Evolutionary conservation across 2,797 vertebrate species (phyloP).

Genomic region (Macrochelys suwanniensis): DNA sequence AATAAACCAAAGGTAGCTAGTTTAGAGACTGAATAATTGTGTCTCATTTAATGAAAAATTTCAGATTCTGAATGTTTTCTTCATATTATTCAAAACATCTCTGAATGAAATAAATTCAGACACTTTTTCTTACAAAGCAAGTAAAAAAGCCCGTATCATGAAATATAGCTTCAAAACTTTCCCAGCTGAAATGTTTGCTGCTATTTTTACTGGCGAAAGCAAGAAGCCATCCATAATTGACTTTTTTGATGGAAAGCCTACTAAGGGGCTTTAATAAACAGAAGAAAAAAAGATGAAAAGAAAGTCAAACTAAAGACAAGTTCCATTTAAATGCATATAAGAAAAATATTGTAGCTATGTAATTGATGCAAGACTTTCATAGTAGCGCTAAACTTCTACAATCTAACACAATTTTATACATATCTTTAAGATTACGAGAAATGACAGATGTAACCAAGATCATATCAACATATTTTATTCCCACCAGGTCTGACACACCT

Average conservation of each 20-base stretch:
- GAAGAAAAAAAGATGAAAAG: background rate
- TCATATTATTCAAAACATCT: background rate
- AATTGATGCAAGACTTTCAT: background rate
- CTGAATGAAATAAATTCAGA: background rate
- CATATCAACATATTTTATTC: background rate
- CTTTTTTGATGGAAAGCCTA: background rate
- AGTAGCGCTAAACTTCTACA: background rate
- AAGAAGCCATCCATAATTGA: background rate
- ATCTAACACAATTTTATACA: background rate
- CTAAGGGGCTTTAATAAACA: background rate
- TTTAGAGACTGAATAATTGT: background rate
- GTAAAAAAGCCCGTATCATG: background rate
- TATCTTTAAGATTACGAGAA: background rate
- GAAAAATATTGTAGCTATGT: background rate
- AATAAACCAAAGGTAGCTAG: background rate
- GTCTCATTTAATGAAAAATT: background rate
- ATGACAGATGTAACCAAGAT: accelerated
- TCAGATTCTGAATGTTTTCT: background rate
- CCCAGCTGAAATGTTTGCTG: background rate
- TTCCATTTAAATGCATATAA: background rate
- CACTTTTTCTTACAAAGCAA: background rate
- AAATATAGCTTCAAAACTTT: background rate
- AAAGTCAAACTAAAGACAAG: background rate
- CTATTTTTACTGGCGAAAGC: background rate
- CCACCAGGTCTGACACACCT: constrained; percentile 81